Evolutionary conservation across 2,797 vertebrate genomes (phyloP), one percentile per base, ranked within the genome.

Genomic region (Myotis pilosus): DNA sequence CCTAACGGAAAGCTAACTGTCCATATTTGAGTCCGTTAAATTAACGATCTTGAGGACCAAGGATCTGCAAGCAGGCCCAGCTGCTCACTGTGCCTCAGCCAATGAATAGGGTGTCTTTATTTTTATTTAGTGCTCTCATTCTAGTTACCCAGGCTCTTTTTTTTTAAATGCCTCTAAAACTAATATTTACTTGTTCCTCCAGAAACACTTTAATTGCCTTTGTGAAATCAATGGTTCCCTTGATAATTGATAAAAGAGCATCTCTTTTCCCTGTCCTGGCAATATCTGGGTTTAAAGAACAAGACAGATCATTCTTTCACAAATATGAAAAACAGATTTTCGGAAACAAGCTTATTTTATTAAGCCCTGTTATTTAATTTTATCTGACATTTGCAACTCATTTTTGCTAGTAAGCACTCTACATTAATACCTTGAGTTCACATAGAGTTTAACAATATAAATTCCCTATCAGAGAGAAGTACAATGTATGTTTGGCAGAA

Each of bases 291-390:
- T 97, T 98, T 97, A 97, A 97, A 86, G 71, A 97, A 96, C 93
- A 94, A 94, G 97, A 98, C 78, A 97, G 97, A 98, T 98, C 96
- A 97, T 68, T 96, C 96, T 98, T 98, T 97, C 96, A 96, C 82
- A 92, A 97, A 95, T 80, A 22, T 95, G 97, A 97, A 74, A 97
- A 98, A 97, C 94, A 97, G 95, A 95, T 97, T 98, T 98, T 98
- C 97, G 22, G 98, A 98, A 98, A 85, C 95, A 94, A 95, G 96
- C 91, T 98, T 97, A 98, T 98, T 97, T 98, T 97, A 98, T 98
- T 98, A 98, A 97, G 93, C 94, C 93, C 95, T 96, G 94, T 98
- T 98, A 98, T 98, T 98, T 96, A 96, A 98, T 98, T 98, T 98
- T 96, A 97, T 97, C 97, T 98, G 97, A 97, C 97, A 97, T 98